Percentiles rank a stretch among this genome's conserved stretches.
These are phyloP conservation scores for Synanthedon myopaeformis DNA, from an alignment of 2,888 invertebrate species.

Conservation along the genomic window DNA sequence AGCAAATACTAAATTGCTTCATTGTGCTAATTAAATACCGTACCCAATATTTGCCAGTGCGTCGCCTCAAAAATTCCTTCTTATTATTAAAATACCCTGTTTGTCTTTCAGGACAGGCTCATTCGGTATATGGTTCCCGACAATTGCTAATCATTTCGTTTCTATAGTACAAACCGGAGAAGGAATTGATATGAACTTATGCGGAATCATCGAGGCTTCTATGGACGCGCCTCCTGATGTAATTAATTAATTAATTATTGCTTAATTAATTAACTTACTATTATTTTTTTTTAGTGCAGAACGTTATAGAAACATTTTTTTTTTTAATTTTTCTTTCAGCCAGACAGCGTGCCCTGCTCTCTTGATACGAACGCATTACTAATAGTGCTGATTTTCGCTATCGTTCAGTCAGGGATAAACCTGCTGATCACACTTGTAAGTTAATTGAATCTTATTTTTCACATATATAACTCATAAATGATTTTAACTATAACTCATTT, in stretches of 20 bases:
- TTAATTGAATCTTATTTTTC: neutral
- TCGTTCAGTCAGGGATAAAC: constrained; percentile 3
- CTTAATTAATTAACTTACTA: too few species aligned
- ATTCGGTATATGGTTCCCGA: constrained; percentile 46
- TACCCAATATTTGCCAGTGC: too few species aligned
- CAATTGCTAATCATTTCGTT: constrained; percentile 40
- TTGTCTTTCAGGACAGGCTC: constrained; percentile 32
- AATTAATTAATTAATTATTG: constrained; percentile 3
- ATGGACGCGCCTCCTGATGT: constrained; percentile 14
- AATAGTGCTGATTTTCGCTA: constrained; percentile 6
- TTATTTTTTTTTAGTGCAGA: too few species aligned
- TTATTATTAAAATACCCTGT: constrained; percentile 11
- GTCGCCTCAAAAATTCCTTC: neutral
- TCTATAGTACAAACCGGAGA: constrained; percentile 31
- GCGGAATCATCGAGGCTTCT: constrained; percentile 25
- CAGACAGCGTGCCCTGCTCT: constrained; percentile 5
- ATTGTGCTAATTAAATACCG: too few species aligned
- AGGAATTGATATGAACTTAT: constrained; percentile 30
- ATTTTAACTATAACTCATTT: neutral
- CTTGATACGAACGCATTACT: constrained; percentile 7
- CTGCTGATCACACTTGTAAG: constrained; percentile 28
- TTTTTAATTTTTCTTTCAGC: constrained; percentile 1
- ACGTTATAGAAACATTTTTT: too few species aligned
- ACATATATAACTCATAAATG: neutral
- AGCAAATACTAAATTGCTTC: too few species aligned